phyloP scores from a whole-genome alignment of 2,113 vertebrate genomes.

The Myotis brandtii region DNA sequence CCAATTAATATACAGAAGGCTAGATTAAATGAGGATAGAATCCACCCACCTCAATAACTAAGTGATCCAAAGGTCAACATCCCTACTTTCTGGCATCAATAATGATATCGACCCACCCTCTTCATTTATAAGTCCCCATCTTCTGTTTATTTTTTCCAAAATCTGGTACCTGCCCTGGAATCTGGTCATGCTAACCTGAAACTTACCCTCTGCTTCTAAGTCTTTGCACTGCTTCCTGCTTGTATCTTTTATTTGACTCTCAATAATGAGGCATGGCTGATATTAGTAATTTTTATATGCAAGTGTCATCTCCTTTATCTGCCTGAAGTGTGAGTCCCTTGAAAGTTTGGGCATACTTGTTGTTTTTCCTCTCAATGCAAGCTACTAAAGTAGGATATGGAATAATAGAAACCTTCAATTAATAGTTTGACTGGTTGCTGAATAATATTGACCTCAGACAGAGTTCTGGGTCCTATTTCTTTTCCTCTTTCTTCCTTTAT shows the following conservation, averaged over 20 bases:
- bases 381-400: neutral
- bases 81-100: neutral
- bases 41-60: neutral
- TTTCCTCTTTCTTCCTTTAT: neutral
- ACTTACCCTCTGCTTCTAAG: neutral
- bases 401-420: neutral
- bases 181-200: neutral
- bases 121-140: neutral
- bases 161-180: neutral
- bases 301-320: neutral
- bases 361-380: neutral
- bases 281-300: neutral
- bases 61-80: neutral
- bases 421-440: neutral
- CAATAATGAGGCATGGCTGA: neutral
- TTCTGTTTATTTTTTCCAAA: neutral
- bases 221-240: neutral
- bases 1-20: neutral
- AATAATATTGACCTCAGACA: neutral
- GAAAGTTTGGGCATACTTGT: neutral
- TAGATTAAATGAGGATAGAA: neutral
- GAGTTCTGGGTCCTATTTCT: neutral
- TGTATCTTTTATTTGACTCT: neutral
- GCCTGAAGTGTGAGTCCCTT: neutral
- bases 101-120: neutral